Evolutionary conservation across 2,113 vertebrate genomes (phyloP), one percentile per base, ranked within the genome.

Genomic region (Labeo catla): DNA sequence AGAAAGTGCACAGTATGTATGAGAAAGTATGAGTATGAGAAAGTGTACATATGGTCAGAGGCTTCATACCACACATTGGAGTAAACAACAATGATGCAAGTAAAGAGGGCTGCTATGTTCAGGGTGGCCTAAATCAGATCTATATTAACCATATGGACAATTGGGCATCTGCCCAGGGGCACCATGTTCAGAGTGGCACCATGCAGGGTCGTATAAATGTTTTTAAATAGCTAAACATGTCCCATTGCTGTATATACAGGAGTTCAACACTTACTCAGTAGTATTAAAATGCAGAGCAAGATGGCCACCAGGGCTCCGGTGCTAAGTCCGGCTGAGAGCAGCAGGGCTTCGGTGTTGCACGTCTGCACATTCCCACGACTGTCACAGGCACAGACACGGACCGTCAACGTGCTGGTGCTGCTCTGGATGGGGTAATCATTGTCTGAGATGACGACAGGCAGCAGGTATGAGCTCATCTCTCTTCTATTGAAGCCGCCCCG

Each of bases 361-460:
- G 97, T 94, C 89, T 97, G 96, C 96, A 98, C 96, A 90, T 97
- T 97, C 1, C 97, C 97, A 3, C 94, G 94, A 89, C 92, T 93
- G 90, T 97, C 97, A 0, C 97, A 98, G 0, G 96, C 95, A 0
- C 97, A 98, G 81, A 98, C 97, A 0, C 96, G 93, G 76, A 98
- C 96, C 0, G 96, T 95, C 84, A 98, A 92, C 0, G 97, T 98
- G 72, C 97, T 97, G 0, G 97, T 98, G 93, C 97, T 98, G 93
- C 96, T 98, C 93, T 98, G 97, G 45, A 98, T 97, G 0, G 97
- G 97, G 90, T 97, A 98, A 86, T 98, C 97, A 0, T 97, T 98
- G 93, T 99, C 97, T 0, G 98, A 99, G 87, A 99, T 99, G 86
- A 99, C 97, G 49, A 99, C 96, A 0, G 98, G 98, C 81, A 99